Evolutionary conservation across 2,888 invertebrate species (phyloP), one percentile per base, ranked within the genome.

Genomic region (Aplocera efformata): DNA sequence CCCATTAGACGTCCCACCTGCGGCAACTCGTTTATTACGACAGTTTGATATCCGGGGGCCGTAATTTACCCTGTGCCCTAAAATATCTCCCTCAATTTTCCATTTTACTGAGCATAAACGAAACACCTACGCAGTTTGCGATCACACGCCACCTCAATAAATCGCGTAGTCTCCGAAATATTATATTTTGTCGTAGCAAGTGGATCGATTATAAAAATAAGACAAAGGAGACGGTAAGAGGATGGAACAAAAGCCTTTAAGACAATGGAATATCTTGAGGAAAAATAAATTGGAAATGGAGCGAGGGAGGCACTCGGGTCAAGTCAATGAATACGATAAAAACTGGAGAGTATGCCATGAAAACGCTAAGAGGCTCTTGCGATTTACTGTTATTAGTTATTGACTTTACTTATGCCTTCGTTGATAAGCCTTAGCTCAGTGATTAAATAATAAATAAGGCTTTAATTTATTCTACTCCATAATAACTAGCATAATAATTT

Each of bases 251-350:
- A 56, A 56, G 44, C 45, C 43, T 31, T 34, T 36, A 26, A 49
- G 36, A 57, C 50, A 52, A 40, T 36, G 41, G 32, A 41, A 40
- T 40, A 49, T 21, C 36, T 44, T 26, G 33, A 50, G 34, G 43
- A 45, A 53, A 56, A 62, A 51, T 53, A 45, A 53, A 56, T 58
- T 51, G 36, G 40, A 52, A 61, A 53, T 43, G 40, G 35, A 55
- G 42, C 38, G 50, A 28, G 36, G 47, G 38, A 40, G 42, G 36
- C 32, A 45, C 39, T 32, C 36, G 47, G 56, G 35, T 30, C 10
- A 33, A 27, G 53, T 30, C 10, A 33, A 27, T 51, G 51, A 48
- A 6, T 22, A 32, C 60, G 53, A 54, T 41, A 54, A 58, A 45
- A 45, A 25, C 28, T 39, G 47, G 43, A 45, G 37, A 46, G n/a